phyloP scores from a whole-genome alignment of 2,888 invertebrate species.

The Oscheius sp. region DNA sequence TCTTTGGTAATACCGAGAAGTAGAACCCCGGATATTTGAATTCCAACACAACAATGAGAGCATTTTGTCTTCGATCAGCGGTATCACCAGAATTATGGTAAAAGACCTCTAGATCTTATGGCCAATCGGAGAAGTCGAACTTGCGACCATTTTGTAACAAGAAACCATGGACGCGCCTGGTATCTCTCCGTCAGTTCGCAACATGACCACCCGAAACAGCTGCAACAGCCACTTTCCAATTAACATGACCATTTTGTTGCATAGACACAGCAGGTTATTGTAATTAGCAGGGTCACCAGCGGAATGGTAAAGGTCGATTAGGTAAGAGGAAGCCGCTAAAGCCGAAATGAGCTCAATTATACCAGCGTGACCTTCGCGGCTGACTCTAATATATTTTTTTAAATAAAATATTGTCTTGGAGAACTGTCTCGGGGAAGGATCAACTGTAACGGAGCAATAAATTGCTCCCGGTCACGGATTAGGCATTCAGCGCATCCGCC shows the following conservation, averaged over 20 bases:
- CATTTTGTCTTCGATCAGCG: too few relatives aligned
- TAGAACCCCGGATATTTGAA: too few relatives aligned
- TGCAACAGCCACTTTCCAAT: background rate
- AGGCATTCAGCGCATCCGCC: slow-evolving; percentile 32
- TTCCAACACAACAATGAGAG: too few relatives aligned
- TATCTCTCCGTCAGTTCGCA: too few relatives aligned
- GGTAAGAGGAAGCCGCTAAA: slow-evolving; percentile 32
- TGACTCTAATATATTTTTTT: background rate
- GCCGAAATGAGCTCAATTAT: slow-evolving; percentile 23
- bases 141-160: too few relatives aligned
- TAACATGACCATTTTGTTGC: slow-evolving; percentile 15
- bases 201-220: too few relatives aligned
- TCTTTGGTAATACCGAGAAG: too few relatives aligned
- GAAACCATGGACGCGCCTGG: too few relatives aligned
- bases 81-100: too few relatives aligned
- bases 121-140: too few relatives aligned
- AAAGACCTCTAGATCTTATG: too few relatives aligned
- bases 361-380: slow-evolving; percentile 20
- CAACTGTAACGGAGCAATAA: slow-evolving; percentile 15
- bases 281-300: slow-evolving; percentile 21
- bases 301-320: slow-evolving; percentile 24
- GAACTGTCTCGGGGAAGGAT: background rate
- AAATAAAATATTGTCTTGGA: background rate
- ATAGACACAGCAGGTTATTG: slow-evolving; percentile 25
- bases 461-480: slow-evolving; percentile 32